Evolutionary conservation across 2,113 vertebrate genomes (phyloP).

Genomic region (Equus przewalskii): DNA sequence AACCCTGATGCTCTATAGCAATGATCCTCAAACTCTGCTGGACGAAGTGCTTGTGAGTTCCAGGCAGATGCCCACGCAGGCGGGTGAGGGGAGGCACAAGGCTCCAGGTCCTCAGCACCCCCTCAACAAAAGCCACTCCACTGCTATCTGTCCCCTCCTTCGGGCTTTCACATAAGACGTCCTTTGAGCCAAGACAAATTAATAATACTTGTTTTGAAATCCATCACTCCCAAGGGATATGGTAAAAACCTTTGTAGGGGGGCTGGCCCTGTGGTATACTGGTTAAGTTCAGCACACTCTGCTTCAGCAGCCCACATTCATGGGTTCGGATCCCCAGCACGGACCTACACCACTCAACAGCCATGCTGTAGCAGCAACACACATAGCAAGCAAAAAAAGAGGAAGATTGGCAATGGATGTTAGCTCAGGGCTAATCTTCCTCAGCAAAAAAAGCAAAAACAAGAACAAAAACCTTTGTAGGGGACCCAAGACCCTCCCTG

Average conservation of each 20-base stretch:
- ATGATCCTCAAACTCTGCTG: not conserved
- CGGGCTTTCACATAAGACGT: not conserved
- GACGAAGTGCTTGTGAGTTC: not conserved
- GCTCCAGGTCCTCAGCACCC: not conserved
- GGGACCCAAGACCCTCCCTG: not conserved
- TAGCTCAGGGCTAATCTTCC: too few relatives aligned
- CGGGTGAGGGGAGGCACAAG: rapidly evolving
- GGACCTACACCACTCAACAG: too few relatives aligned
- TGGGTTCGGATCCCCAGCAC: too few relatives aligned
- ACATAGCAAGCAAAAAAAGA: too few relatives aligned
- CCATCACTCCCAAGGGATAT: not conserved
- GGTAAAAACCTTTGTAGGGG: not conserved
- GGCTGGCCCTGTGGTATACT: too few relatives aligned
- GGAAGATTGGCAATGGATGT: too few relatives aligned
- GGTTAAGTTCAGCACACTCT: too few relatives aligned
- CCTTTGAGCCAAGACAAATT: not conserved
- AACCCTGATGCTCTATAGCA: not conserved
- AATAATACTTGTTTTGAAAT: not conserved
- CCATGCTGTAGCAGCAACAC: too few relatives aligned
- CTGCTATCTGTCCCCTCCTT: not conserved
- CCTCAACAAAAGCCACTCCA: not conserved
- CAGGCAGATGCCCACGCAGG: not conserved
- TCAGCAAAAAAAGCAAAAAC: too few relatives aligned
- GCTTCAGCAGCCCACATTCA: too few relatives aligned
- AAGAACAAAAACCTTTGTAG: not conserved